Base-by-base conservation (phyloP, 2,113 vertebrate species). In the Equus przewalskii region DNA sequence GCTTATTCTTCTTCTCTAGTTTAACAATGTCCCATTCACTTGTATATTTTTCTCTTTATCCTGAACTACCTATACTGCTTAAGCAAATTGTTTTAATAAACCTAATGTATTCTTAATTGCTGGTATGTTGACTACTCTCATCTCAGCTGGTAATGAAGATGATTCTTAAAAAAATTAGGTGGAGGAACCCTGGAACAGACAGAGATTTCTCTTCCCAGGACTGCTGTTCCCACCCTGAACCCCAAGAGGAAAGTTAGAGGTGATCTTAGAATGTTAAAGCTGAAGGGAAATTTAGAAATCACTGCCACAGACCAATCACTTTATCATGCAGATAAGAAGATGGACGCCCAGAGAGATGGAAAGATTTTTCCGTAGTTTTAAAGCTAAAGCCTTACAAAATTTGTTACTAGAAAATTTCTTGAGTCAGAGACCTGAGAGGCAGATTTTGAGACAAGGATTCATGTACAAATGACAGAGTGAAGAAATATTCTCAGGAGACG, bases 41-140 rank as follows among this genome's bases (percentile, higher is more conserved):
- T 51, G 16, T 69, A 60, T 46, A 49, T 60, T 44, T 51, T 92
- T 86, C 78, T 56, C 24, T 65, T 81, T 93, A 62, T 36, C 54
- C 62, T 33, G 84, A 81, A 91, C 87, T 60, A 64, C 11, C 13
- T 70, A 9, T 54, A 19, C 12, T 67, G 12, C 3, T 54, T 73
- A 91, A 96, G 30, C 56, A 94, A 90, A 44, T 62, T 5, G 49
- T 83, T 94, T 92, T 36, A 76, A 89, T 86, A 75, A 69, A 89
- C 13, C 4, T 18, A 72, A 5, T 1, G 16, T 72, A 83, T 72
- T 76, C 67, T 79, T 93, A 78, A 65, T 54, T 79, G 44, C 69
- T 90, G 69, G 16, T 3, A 62, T 70, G 83, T 19, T 58, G 41
- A 67, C 51, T 65, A 13, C 5, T 82, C 18, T 67, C 28, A 79